Conservation (phyloP, 2,888 invertebrate species). For the Carpatolechia fugitivella region DNA sequence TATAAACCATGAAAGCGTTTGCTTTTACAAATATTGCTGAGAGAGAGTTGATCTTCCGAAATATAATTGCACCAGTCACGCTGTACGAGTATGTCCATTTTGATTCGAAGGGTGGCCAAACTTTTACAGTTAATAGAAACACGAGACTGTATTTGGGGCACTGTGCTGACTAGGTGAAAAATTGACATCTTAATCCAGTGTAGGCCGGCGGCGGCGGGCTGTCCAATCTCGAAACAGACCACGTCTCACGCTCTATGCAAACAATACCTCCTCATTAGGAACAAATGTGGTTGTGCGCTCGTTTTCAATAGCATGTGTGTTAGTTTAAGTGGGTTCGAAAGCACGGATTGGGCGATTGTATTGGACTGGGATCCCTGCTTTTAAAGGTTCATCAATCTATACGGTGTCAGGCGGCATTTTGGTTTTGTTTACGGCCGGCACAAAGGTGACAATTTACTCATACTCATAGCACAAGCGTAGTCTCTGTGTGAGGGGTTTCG, state of each 20-base stretch:
- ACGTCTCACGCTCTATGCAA: conserved; percentile 35
- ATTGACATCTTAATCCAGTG: neutral
- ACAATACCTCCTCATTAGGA: conserved; percentile 49
- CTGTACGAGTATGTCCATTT: too few relatives aligned
- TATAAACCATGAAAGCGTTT: too few relatives aligned
- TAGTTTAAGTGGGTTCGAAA: conserved; percentile 54
- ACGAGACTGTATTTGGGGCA: too few relatives aligned
- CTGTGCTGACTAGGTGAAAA: neutral
- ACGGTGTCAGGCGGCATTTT: too few relatives aligned
- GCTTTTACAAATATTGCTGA: too few relatives aligned
- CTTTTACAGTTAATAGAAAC: too few relatives aligned
- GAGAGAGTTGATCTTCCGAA: too few relatives aligned
- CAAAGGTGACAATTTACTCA: conserved; percentile 41
- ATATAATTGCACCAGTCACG: too few relatives aligned
- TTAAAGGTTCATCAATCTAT: neutral
- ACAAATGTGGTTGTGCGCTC: conserved; percentile 36
- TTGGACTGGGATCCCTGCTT: conserved; percentile 30
- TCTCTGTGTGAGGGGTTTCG: conserved; percentile 21
- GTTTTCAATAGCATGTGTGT: conserved; percentile 56
- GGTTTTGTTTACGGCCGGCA: too few relatives aligned
- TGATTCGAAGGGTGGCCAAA: too few relatives aligned
- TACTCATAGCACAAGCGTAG: conserved; percentile 26
- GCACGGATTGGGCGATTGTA: conserved; percentile 53
- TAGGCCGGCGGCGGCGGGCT: neutral
- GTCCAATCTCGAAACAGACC: neutral